These are phyloP conservation scores for Osmerus mordax DNA, from an alignment of 2,113 vertebrate genomes.

Conservation along the genomic window DNA sequence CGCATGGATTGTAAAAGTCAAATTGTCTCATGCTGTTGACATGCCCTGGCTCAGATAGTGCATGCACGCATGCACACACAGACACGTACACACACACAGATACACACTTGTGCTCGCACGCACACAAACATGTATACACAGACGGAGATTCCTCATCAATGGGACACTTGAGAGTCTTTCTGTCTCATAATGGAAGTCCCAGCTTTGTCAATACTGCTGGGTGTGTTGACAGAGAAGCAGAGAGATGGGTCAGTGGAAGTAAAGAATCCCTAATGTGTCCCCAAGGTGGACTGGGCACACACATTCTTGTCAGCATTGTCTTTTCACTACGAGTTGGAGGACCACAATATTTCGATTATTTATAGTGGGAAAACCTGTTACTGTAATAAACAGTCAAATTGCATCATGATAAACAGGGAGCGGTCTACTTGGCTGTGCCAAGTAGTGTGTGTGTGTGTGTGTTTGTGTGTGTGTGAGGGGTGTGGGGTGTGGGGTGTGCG, in stretches of 20 bases:
- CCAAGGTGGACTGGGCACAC: not conserved
- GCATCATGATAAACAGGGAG: too few species aligned
- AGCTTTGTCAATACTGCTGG: slow-evolving; percentile 29
- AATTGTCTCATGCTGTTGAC: too few species aligned
- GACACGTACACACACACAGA: not conserved
- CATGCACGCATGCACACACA: not conserved
- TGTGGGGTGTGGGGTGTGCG: too few species aligned
- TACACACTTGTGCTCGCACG: not conserved
- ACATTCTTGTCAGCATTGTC: not conserved
- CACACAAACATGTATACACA: slow-evolving; percentile 12
- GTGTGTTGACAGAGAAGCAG: slow-evolving; percentile 13
- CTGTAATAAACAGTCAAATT: too few species aligned
- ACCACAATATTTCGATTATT: not conserved
- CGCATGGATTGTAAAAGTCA: slow-evolving; percentile 12
- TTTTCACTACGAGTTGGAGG: not conserved
- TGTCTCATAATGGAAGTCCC: slow-evolving; percentile 20
- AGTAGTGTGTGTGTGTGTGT: too few species aligned
- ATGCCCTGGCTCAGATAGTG: too few species aligned
- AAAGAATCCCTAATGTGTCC: not conserved
- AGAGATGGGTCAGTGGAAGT: slow-evolving; percentile 8
- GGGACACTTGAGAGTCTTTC: slow-evolving; percentile 13
- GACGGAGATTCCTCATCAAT: slow-evolving; percentile 8
- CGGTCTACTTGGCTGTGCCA: too few species aligned
- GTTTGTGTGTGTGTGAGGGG: too few species aligned
- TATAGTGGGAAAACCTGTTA: too few species aligned